These are phyloP conservation scores for Zootermopsis nevadensis DNA, from an alignment of 2,888 invertebrate species.

Conservation along the genomic window DNA sequence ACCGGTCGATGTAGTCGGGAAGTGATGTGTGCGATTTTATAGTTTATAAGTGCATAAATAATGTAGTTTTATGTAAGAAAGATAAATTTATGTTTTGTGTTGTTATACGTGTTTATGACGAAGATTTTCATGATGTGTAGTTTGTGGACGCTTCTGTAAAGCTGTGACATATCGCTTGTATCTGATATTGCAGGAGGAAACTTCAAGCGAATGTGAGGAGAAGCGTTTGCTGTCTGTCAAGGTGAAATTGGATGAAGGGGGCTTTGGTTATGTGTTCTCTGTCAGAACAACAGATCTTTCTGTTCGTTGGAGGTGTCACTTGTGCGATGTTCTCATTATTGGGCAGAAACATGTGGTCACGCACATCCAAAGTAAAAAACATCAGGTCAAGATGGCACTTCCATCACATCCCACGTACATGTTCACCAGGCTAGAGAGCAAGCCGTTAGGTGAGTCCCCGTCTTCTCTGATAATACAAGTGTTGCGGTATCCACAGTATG, in stretches of 20 bases:
- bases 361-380: slow-evolving; percentile 59
- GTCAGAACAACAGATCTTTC: slow-evolving; percentile 50
- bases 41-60: neutral
- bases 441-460: slow-evolving; percentile 49
- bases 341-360: slow-evolving; percentile 49
- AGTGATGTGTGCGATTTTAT: neutral
- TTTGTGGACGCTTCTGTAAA: neutral
- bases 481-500: no score
- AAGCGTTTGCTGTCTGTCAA: slow-evolving; percentile 49
- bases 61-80: no score
- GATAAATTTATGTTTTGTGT: no score
- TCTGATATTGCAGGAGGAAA: neutral
- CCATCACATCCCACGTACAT: slow-evolving; percentile 60
- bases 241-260: slow-evolving; percentile 64
- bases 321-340: slow-evolving; percentile 64
- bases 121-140: neutral
- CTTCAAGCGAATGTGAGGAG: neutral
- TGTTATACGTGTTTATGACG: no score
- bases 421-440: slow-evolving; percentile 53
- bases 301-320: slow-evolving; percentile 63
- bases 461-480: no score
- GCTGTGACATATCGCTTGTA: neutral
- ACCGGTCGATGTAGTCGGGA: no score
- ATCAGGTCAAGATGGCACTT: slow-evolving; percentile 62
- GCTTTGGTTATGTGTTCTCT: slow-evolving; percentile 65